phyloP scores from a whole-genome alignment of 2,113 vertebrate genomes.

The Anguilla rostrata region DNA sequence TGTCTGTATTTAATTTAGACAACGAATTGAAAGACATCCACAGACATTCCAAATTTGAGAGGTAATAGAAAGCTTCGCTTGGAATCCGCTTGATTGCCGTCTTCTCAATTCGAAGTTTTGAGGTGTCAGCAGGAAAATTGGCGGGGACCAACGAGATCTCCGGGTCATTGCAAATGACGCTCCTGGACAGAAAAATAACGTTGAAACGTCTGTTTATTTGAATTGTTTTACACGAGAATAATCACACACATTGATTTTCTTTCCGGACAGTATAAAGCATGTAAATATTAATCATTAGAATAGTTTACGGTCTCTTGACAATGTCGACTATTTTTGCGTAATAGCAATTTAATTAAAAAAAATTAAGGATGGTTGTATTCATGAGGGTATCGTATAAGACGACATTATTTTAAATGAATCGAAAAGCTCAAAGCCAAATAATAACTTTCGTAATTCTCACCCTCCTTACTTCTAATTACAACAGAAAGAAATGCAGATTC shows the following conservation, averaged over 20 bases:
- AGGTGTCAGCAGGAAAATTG: constrained; percentile 82
- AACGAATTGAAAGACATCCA: constrained; percentile 95
- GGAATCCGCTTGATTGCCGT: constrained; percentile 82
- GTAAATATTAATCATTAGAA: background rate
- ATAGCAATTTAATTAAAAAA: constrained; percentile 21
- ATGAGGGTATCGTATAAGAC: too few species aligned
- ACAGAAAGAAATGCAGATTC: constrained; percentile 6
- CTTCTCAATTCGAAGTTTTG: constrained; percentile 87
- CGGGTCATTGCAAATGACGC: constrained; percentile 88
- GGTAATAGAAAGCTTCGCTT: constrained; percentile 75
- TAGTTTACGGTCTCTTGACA: background rate
- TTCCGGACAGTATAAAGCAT: background rate
- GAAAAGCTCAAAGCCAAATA: too few species aligned
- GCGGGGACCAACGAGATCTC: constrained; percentile 82
- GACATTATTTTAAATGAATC: too few species aligned
- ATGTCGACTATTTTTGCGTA: background rate
- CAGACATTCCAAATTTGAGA: constrained; percentile 83
- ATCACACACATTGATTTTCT: background rate
- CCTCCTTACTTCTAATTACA: too few species aligned
- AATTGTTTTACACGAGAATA: background rate
- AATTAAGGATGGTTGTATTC: too few species aligned
- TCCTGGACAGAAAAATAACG: constrained; percentile 60
- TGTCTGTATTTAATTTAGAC: constrained; percentile 66
- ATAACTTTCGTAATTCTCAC: too few species aligned
- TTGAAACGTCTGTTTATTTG: constrained; percentile 11